Conservation (phyloP, 2,888 invertebrate species). For the Coleophora deauratella region DNA sequence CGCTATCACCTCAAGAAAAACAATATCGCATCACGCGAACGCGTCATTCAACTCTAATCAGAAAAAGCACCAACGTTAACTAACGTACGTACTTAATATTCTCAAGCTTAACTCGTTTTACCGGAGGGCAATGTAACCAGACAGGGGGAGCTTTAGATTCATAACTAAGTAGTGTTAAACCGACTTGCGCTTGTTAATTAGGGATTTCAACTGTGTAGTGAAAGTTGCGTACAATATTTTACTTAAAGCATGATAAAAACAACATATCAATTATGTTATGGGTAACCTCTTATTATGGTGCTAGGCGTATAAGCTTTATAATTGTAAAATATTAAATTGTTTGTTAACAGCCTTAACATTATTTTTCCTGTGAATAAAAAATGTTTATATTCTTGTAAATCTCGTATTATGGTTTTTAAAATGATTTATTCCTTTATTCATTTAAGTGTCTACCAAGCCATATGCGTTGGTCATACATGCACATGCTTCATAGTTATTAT, state of each 20-base stretch:
- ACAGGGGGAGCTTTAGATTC: conserved; percentile 31
- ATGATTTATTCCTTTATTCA: no score
- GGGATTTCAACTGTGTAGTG: conserved; percentile 13
- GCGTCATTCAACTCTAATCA: conserved; percentile 48
- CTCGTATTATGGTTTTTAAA: no score
- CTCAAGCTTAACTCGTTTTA: conserved; percentile 31
- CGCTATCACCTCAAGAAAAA: conserved; percentile 44
- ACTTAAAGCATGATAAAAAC: not conserved
- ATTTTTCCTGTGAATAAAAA: conserved; percentile 6
- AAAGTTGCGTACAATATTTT: conserved; percentile 5
- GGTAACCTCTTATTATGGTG: no score
- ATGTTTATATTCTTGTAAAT: not conserved
- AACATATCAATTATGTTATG: conserved; percentile 9
- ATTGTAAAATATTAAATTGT: no score
- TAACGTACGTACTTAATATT: conserved; percentile 22
- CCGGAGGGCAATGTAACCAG: conserved; percentile 38
- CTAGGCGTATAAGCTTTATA: not conserved
- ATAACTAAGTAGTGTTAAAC: conserved; percentile 25
- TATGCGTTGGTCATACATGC: conserved; percentile 1
- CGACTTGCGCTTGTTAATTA: conserved; percentile 15
- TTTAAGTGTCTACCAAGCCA: no score
- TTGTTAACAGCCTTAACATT: no score
- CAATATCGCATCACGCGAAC: conserved; percentile 57
- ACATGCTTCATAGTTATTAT: conserved; percentile 39
- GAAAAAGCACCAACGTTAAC: conserved; percentile 42